Evolutionary conservation across 2,797 vertebrate genomes (phyloP).

Genomic region (Gastrophryne carolinensis): DNA sequence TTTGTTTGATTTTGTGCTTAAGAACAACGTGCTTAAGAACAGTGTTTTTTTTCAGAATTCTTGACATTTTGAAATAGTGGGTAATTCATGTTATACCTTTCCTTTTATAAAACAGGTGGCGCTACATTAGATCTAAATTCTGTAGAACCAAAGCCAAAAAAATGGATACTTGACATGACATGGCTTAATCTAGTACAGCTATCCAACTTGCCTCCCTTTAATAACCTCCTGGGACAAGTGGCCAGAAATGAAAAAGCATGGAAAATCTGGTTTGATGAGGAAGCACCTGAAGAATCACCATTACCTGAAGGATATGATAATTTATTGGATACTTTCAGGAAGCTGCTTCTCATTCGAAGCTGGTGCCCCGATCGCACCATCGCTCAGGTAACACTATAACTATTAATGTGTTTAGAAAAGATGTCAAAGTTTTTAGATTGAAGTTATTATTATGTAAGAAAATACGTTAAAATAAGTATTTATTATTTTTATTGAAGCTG

Average conservation of each 20-base stretch:
- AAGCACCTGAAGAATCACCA: conserved; percentile 71
- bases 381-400: conserved; percentile 68
- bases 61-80: no score
- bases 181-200: conserved; percentile 84
- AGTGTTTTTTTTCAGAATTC: no score
- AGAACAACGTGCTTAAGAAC: no score
- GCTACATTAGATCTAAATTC: conserved; percentile 80
- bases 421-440: no score
- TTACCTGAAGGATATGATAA: conserved; percentile 77
- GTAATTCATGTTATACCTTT: no score
- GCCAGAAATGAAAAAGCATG: conserved; percentile 74
- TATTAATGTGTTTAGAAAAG: no score
- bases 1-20: no score
- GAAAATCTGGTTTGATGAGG: conserved; percentile 79
- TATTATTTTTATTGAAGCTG: no score
- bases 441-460: no score
- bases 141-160: conserved; percentile 76
- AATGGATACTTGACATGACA: conserved; percentile 82
- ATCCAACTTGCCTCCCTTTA: conserved; percentile 70
- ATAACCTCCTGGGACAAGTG: conserved; percentile 72
- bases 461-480: no score
- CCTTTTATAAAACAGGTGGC: conserved; percentile 64
- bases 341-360: conserved; percentile 79
- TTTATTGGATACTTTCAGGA: conserved; percentile 74
- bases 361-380: conserved; percentile 80